Evolutionary conservation across 2,113 vertebrate species (phyloP).

Genomic region (Eubucco bourcierii): DNA sequence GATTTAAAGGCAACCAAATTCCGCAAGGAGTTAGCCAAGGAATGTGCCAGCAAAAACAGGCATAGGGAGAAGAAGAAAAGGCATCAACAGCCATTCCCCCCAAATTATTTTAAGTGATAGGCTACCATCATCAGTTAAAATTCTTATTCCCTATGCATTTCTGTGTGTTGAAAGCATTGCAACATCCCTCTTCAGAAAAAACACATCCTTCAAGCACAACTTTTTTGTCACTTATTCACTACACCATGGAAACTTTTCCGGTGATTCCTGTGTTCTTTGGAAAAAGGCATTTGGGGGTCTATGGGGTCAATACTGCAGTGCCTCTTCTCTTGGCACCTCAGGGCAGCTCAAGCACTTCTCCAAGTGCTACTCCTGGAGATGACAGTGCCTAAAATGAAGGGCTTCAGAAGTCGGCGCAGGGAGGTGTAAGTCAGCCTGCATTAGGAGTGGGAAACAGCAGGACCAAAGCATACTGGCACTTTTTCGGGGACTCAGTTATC

Average conservation of each 20-base stretch:
- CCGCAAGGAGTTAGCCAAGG: not conserved
- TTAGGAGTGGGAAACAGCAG: not conserved
- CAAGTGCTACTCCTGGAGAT: not conserved
- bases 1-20: slow-evolving; percentile 37
- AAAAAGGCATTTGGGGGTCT: not conserved
- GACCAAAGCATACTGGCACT: not conserved
- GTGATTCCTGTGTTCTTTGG: not conserved
- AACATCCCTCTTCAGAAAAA: not conserved
- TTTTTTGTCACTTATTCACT: not conserved
- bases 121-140: not conserved
- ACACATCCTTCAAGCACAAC: not conserved
- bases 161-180: not conserved
- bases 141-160: not conserved
- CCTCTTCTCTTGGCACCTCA: not conserved
- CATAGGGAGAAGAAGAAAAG: slow-evolving; percentile 18
- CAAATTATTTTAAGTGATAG: not conserved
- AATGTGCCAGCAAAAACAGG: slow-evolving; percentile 1
- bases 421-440: not conserved
- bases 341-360: not conserved
- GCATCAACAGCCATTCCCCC: not conserved
- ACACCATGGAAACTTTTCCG: not conserved
- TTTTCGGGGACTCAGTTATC: not conserved
- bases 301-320: not conserved
- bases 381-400: not conserved
- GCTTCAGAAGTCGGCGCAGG: not conserved